Evolutionary conservation across 2,888 invertebrate species (phyloP).

Genomic region (Tetropium fuscum): DNA sequence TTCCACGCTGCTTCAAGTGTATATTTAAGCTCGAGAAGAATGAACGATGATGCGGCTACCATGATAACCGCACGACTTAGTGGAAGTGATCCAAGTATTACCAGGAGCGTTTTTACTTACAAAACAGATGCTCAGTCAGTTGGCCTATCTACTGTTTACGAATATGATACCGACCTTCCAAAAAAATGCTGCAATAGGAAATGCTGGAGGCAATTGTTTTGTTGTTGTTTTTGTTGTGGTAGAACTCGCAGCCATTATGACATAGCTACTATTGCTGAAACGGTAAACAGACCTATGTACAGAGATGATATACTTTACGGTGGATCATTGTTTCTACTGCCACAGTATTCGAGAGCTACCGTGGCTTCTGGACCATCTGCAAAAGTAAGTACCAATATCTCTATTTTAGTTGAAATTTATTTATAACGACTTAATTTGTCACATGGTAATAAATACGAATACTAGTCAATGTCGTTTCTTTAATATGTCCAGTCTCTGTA

Average conservation of each 20-base stretch:
- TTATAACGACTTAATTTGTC: too few relatives aligned
- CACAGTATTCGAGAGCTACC: conserved; percentile 35
- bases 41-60: conserved; percentile 9
- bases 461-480: too few relatives aligned
- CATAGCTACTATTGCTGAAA: background rate
- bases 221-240: conserved; percentile 36
- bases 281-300: conserved; percentile 70
- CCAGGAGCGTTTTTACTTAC: conserved; percentile 7
- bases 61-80: conserved; percentile 2
- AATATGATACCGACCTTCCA: conserved; percentile 34
- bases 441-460: too few relatives aligned
- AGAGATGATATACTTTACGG: conserved; percentile 79
- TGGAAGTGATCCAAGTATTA: conserved; percentile 18
- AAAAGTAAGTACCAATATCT: conserved; percentile 28
- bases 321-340: conserved; percentile 48
- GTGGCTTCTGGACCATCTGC: conserved; percentile 2
- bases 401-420: too few relatives aligned
- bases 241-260: too few relatives aligned
- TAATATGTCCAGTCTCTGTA: too few relatives aligned
- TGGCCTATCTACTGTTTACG: conserved; percentile 39
- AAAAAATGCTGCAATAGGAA: background rate
- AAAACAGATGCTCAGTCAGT: conserved; percentile 6
- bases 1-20: conserved; percentile 1
- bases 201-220: conserved; percentile 20
- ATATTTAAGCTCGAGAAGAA: background rate